Evolutionary conservation across 2,888 invertebrate genomes (phyloP), one percentile per base, ranked within the genome.

Genomic region (Podabrus alpinus): DNA sequence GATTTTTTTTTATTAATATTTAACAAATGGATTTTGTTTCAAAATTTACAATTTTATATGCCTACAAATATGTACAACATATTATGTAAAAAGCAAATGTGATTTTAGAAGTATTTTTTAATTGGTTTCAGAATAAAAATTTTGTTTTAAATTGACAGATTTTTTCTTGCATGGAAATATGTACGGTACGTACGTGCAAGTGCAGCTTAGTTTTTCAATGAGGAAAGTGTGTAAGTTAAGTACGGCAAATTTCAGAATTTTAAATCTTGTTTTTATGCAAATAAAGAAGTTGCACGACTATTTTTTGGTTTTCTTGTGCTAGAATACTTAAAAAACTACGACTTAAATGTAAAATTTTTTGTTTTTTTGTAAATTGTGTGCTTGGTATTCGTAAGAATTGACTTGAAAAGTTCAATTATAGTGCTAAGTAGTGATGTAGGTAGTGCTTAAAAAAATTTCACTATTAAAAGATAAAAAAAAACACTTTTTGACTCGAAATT

Each of bases 391-490:
- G 67, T 76, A 73, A 73, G 71, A 70, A 73, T 68, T 73, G 73
- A 73, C 76, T 76, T 75, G 72, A 70, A 72, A 75, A 75, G 73
- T 76, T 76, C 74, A 74, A 69, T 69, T 70, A 64, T 77, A 78
- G 77, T 75, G 71, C 71, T 78, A 78, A 75, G 73, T 80, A 79
- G 77, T 75, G 21, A 74, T 73, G 71, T 78, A 79, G 74, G 69
- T 79, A 78, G 72, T 71, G 78, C 78, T 80, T 80, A 78, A 68
- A 79, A 73, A 74, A 73, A 73, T 80, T 80, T 79, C 79, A 74
- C 73, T 77, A 72, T 77, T 71, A 78, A 72, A 16, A 75, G 73
- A 75, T 70, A 78, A 72, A n/a, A 77, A n/a, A 73, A 77, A 77
- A 72, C 78, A 75, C 77, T 70, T 74, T 72, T 69, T 73, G 69